Conservation (phyloP, 2,888 invertebrate genomes). For the Cheiracanthium punctorium region DNA sequence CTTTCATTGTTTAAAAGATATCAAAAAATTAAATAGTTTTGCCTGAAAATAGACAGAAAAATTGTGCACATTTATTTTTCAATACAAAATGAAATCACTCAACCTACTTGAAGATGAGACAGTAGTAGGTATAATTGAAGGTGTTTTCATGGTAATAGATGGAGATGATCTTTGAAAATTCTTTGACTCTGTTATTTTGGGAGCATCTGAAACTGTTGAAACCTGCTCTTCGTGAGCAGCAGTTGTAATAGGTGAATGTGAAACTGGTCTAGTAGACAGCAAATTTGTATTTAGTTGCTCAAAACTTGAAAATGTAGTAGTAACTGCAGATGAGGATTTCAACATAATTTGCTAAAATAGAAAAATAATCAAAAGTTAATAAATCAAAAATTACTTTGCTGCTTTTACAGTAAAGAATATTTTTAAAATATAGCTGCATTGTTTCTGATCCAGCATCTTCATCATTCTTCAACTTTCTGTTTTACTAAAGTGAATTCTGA, state of each 20-base stretch:
- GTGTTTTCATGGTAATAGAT: slow-evolving; percentile 12
- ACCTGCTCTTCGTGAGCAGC: slow-evolving; percentile 39
- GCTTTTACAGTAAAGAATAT: no score
- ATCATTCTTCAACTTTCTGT: no score
- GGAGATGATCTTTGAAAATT: slow-evolving; percentile 29
- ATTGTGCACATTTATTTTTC: no score
- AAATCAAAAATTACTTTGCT: no score
- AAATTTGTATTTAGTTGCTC: slow-evolving; percentile 49
- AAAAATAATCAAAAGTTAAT: background rate
- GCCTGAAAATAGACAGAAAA: no score
- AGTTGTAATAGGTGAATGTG: slow-evolving; percentile 21
- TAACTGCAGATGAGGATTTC: slow-evolving; percentile 46
- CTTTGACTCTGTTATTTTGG: slow-evolving; percentile 33
- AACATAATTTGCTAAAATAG: slow-evolving; percentile 24
- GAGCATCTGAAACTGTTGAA: slow-evolving; percentile 16
- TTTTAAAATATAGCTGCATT: no score
- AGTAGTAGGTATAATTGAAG: slow-evolving; percentile 18
- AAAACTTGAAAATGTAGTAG: slow-evolving; percentile 57
- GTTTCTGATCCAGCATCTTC: no score
- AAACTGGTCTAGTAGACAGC: slow-evolving; percentile 24
- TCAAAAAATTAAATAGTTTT: no score
- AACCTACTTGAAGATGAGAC: no score
- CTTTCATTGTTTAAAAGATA: no score
- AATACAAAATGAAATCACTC: no score
- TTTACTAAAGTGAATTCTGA: no score